Base-by-base conservation (phyloP, 2,797 vertebrate genomes). In the Mionectes olivaceus region DNA sequence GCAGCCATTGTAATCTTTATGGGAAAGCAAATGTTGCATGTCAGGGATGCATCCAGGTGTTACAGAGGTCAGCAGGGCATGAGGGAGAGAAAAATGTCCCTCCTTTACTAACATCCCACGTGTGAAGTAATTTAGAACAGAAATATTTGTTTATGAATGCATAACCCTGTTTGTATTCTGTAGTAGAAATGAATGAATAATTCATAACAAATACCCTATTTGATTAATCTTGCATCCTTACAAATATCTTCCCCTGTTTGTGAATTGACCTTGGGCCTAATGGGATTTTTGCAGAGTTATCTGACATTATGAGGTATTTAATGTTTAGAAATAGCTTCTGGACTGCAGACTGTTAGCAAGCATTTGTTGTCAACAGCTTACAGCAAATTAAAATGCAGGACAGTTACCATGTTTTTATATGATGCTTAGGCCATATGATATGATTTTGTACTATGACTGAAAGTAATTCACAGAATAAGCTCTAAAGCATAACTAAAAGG, bases 111-210 rank as follows among this genome's bases (percentile, higher is more conserved):
- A n/a, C 19, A 39, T 30, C 27, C 44, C 33, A 47, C 2, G 4
- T 5, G 14, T 43, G 50, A 88, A 71, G 53, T 78, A 0, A 47
- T 64, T 80, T 75, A 60, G n/a, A 65, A 60, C 9, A 77, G 93
- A 91, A 94, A 47, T 71, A 71, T 61, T 80, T 91, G 57, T n/a
- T 87, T 86, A 83, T 7, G 7, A 77, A 77, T 81, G 69, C 3
- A 13, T 39, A 80, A 75, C 2, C 11, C 1, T 19, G 16, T 84
- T 75, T 73, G 57, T 49, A 73, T 83, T 95, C 52, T 67, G 69
- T 61, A 89, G 84, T 44, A 91, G 68, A 91, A 93, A 87, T 35
- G 32, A 22, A 94, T 95, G 73, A 97, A 93, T 94, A 92, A 97
- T 91, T 95, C 39, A 90, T 92, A 61, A 77, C 33, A 87, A 95